These are phyloP conservation scores for Trogon melanurus DNA, from an alignment of 2,113 vertebrate genomes.

Conservation along the genomic window DNA sequence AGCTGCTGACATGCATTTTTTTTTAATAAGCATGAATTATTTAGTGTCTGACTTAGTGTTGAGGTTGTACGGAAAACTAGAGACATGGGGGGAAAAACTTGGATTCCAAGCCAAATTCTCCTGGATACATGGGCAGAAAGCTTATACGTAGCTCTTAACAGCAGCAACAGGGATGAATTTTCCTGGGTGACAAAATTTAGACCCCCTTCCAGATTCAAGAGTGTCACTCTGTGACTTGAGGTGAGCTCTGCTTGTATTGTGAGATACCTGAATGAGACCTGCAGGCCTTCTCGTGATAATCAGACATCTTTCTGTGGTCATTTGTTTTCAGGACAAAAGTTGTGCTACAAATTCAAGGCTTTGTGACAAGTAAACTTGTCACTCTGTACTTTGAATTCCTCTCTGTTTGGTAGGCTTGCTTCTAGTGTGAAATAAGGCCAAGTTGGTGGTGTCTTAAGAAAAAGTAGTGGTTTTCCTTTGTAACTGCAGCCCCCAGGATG, in stretches of 20 bases:
- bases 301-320: background rate
- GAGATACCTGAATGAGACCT: background rate
- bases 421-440: background rate
- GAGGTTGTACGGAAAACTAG: background rate
- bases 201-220: background rate
- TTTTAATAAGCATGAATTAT: background rate
- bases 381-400: background rate
- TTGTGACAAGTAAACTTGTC: background rate
- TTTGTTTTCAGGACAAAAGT: background rate
- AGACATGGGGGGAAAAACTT: background rate
- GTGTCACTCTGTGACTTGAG: background rate
- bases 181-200: background rate
- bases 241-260: background rate
- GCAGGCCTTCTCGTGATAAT: background rate
- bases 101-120: background rate
- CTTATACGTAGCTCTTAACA: background rate
- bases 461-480: background rate
- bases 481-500: background rate
- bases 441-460: background rate
- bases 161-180: background rate
- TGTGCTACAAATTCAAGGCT: background rate
- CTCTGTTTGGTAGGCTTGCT: background rate
- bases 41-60: background rate
- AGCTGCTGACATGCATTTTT: background rate
- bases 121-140: background rate